Evolutionary conservation across 2,797 vertebrate species (phyloP), one percentile per base, ranked within the genome.

Genomic region (Gila robusta): DNA sequence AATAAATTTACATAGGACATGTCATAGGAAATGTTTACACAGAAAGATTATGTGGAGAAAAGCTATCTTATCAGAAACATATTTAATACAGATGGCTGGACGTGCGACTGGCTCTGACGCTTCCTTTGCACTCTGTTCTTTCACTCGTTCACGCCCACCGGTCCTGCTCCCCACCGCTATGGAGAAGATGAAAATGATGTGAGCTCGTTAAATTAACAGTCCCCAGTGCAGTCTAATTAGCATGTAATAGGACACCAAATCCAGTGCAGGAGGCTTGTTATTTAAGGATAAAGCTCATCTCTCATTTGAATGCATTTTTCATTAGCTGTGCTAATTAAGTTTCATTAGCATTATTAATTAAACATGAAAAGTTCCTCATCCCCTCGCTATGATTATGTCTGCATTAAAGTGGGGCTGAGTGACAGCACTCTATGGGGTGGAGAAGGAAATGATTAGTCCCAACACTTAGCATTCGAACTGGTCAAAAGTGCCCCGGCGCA

Each of bases 311-410:
- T 96, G 94, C 94, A 96, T 96, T 96, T 95, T 96, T 96, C 94
- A 96, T 95, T 95, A 96, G 95, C 94, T 93, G 91, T 89, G 92
- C 93, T 96, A 96, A 96, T 96, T 96, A 95, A 91, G 92, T 94
- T 95, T 95, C 93, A 96, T 96, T 95, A 96, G 94, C 94, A 94
- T 95, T 94, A 96, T 96, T 96, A 96, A 96, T 95, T 95, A 96
- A 96, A 95, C 94, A 95, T 94, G 94, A 95, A 95, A 95, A 94
- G 91, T 93, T 93, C 91, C 93, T 93, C 92, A 92, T 95, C 94
- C 94, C 92, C 93, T 93, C 90, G 89, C 91, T 93, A 93, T 94
- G 93, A 93, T 93, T 91, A 91, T 88, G 88, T 93, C 88, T 88
- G 91, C 89, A 91, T 93, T 92, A 91, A 92, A 93, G 93, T 91